Evolutionary conservation across 1,140 invertebrate species (phyloP), one percentile per base, ranked within the genome.

Genomic region (Drosophila grimshawi): DNA sequence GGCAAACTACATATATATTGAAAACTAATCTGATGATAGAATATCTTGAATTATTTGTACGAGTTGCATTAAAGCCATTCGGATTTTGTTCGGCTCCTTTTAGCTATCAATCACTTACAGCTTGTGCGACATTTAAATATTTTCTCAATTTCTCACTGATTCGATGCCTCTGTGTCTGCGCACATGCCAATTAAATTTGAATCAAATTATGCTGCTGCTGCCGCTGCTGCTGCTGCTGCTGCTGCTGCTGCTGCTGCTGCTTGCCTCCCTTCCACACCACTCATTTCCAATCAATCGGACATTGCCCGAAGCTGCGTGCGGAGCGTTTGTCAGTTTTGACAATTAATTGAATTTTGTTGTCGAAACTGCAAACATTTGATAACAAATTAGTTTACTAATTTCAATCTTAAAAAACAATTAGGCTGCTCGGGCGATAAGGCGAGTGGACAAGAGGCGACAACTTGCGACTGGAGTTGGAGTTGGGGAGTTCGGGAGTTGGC

Each of bases 311-410:
- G 55, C 62, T 63, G 77, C 63, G 66, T 68, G 73, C 66, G 49
- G 5, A 32, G 53, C 73, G 62, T 55, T 75, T 86, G 85, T 89
- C 83, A 89, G 83, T 89, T 89, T 89, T 80, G 59, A 80, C 80
- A 91, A 91, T 88, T 90, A 90, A 90, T 91, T 90, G 82, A 91
- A 90, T 90, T 88, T 76, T 83, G 86, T 88, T 81, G 86, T 91
- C 83, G 88, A 91, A 90, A 80, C 83, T 91, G 88, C 80, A 91
- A 90, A 90, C 88, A 90, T 91, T 90, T 90, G 88, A 91, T 88
- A 90, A 90, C 88, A 90, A 91, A 90, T 90, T 90, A 91, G 88
- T 90, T 90, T 88, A 90, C 82, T 90, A 88, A 90, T 90, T 91
- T 90, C 86, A 78, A 90, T 89, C 85, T 90, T 90, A 88, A 90